Conservation (phyloP, 2,888 invertebrate genomes). For the Margaritifera margaritifera region DNA sequence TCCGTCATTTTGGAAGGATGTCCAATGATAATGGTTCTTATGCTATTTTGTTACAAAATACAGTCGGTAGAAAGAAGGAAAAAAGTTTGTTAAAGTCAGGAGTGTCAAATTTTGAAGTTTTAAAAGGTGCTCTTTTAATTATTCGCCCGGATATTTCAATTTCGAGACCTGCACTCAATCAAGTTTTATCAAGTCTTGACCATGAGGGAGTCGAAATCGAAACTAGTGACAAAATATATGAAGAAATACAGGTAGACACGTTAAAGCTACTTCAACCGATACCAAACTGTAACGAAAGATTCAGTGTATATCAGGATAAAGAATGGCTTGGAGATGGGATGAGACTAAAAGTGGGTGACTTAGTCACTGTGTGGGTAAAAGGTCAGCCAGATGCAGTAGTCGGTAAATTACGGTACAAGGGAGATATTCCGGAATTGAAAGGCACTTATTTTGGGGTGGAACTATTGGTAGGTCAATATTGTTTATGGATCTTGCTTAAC, state of each 20-base stretch:
- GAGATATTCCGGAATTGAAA: slow-evolving; percentile 45
- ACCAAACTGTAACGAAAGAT: slow-evolving; percentile 58
- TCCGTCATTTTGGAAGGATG: too few species aligned
- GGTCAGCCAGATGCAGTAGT: slow-evolving; percentile 45
- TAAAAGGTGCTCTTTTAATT: slow-evolving; percentile 55
- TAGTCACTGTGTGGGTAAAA: slow-evolving; percentile 57
- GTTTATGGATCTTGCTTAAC: too few species aligned
- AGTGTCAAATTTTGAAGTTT: slow-evolving; percentile 51
- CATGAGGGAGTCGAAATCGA: slow-evolving; percentile 52
- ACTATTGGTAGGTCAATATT: slow-evolving; percentile 48
- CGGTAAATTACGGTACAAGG: slow-evolving; percentile 57
- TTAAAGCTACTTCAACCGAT: slow-evolving; percentile 54
- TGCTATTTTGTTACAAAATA: slow-evolving; percentile 47
- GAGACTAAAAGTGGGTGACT: slow-evolving; percentile 45
- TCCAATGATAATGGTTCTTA: too few species aligned
- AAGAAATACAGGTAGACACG: slow-evolving; percentile 31
- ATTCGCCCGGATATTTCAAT: slow-evolving; percentile 20
- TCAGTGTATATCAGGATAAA: slow-evolving; percentile 51
- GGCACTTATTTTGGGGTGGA: slow-evolving; percentile 66
- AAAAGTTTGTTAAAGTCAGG: slow-evolving; percentile 34
- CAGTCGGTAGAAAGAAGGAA: slow-evolving; percentile 57
- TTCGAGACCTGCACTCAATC: slow-evolving; percentile 7
- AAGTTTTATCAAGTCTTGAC: slow-evolving; percentile 39
- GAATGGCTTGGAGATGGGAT: slow-evolving; percentile 59
- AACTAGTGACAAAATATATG: slow-evolving; percentile 35